These are phyloP conservation scores for Lepisosteus osseus DNA, from an alignment of 2,113 vertebrate species.

Conservation along the genomic window DNA sequence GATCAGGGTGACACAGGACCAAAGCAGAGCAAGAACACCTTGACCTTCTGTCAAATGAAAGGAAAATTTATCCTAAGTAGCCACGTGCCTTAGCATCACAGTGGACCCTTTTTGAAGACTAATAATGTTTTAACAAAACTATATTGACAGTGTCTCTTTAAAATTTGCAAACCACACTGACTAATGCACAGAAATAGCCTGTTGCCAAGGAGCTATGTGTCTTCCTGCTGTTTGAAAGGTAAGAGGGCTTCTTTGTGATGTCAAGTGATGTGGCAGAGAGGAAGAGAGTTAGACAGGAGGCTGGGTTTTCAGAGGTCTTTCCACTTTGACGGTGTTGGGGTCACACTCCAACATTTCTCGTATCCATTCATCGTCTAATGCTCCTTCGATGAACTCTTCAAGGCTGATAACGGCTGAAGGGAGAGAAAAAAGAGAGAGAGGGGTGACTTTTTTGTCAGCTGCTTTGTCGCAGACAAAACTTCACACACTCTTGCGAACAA, in stretches of 20 bases:
- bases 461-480: too few species aligned
- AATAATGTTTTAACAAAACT: not conserved
- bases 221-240: not conserved
- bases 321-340: constrained; percentile 56
- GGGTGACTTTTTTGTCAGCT: too few species aligned
- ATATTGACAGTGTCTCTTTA: not conserved
- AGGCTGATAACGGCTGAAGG: constrained; percentile 60
- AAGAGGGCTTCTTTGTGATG: not conserved
- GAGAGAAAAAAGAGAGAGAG: constrained; percentile 7
- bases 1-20: too few species aligned
- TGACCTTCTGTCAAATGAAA: too few species aligned
- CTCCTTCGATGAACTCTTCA: constrained; percentile 64
- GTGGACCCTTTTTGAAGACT: not conserved
- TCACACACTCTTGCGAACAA: too few species aligned
- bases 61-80: too few species aligned
- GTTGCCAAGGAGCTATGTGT: not conserved
- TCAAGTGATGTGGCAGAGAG: not conserved
- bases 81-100: not conserved
- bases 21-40: too few species aligned
- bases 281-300: not conserved
- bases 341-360: constrained; percentile 68
- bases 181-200: not conserved
- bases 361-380: constrained; percentile 64
- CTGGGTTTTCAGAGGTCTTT: constrained; percentile 38
- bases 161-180: not conserved